These are phyloP conservation scores for Eretmocerus hayati DNA, from an alignment of 2,888 invertebrate genomes.

Conservation along the genomic window DNA sequence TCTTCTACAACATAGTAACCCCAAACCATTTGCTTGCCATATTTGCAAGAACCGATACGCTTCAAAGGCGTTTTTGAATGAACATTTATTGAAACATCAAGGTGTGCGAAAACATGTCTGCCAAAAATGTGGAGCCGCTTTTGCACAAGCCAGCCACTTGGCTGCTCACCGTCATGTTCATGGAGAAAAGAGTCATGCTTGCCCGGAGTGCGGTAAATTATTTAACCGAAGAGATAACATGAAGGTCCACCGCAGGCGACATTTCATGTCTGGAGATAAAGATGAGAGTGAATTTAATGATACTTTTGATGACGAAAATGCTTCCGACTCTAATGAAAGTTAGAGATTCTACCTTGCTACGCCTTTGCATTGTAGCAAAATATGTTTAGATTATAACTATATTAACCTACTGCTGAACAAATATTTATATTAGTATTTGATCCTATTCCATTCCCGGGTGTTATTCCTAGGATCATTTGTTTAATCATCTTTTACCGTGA, in stretches of 20 bases:
- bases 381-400: no score
- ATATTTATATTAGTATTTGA: no score
- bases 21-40: constrained; percentile 42
- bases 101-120: constrained; percentile 43
- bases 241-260: constrained; percentile 44
- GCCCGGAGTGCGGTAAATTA: constrained; percentile 43
- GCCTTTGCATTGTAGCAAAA: no score
- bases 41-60: constrained; percentile 44
- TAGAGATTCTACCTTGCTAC: no score
- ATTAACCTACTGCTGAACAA: no score
- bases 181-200: constrained; percentile 43
- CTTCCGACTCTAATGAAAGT: no score
- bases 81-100: constrained; percentile 43
- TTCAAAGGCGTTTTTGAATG: constrained; percentile 43
- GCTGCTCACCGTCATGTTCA: constrained; percentile 45
- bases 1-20: constrained; percentile 42
- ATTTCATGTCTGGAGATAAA: no score
- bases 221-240: constrained; percentile 45
- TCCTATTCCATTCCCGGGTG: no score
- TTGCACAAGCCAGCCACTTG: constrained; percentile 44
- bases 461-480: no score
- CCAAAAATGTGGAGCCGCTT: constrained; percentile 42
- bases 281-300: no score
- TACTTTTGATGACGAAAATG: no score
- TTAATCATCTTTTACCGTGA: no score